phyloP scores from a whole-genome alignment of 2,797 vertebrate species.

The Gallinago solitaria region DNA sequence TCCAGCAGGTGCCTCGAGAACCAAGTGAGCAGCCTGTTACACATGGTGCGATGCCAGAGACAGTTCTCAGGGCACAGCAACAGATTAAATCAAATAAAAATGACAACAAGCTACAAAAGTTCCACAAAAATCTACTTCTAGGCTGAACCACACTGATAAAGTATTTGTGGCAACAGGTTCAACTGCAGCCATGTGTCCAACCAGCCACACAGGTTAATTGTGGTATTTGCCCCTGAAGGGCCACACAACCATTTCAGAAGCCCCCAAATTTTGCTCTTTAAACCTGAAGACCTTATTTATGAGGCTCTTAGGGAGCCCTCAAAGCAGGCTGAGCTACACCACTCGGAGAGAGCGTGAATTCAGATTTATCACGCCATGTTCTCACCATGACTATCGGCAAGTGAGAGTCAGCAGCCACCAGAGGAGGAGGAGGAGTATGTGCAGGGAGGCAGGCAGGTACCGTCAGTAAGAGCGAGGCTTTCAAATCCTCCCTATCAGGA shows the following conservation, averaged over 20 bases:
- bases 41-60: background rate
- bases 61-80: background rate
- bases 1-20: background rate
- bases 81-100: background rate
- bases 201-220: background rate
- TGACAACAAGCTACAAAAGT: background rate
- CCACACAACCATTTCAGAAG: background rate
- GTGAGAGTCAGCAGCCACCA: background rate
- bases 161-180: background rate
- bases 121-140: background rate
- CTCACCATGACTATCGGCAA: background rate
- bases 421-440: background rate
- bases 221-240: background rate
- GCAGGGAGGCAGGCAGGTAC: background rate
- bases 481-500: background rate
- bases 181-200: background rate
- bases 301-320: background rate
- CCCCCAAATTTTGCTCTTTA: background rate
- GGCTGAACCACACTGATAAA: background rate
- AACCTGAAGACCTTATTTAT: background rate
- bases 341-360: background rate
- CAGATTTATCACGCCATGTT: background rate
- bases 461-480: background rate
- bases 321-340: background rate
- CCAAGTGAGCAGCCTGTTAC: background rate